These are phyloP conservation scores for Oscheius sp. DNA, from an alignment of 2,888 invertebrate genomes.

Conservation along the genomic window DNA sequence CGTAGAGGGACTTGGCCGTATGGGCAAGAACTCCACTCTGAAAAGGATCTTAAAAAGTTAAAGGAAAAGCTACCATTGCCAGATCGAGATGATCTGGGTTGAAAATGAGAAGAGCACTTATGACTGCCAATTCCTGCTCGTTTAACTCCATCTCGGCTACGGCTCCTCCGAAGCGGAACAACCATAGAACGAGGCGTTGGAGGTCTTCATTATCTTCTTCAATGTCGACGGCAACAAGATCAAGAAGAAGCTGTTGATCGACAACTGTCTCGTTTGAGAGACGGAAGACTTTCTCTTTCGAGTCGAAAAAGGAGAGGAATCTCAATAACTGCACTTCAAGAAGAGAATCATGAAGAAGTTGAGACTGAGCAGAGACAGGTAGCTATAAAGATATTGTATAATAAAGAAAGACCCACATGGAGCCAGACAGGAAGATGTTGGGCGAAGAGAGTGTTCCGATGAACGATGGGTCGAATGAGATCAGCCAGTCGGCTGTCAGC, in stretches of 20 bases:
- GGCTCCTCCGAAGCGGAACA: conserved; percentile 17
- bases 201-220: conserved; percentile 29
- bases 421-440: conserved; percentile 19
- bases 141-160: conserved; percentile 33
- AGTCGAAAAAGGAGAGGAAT: conserved; percentile 31
- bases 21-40: conserved; percentile 19
- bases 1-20: conserved; percentile 7
- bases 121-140: conserved; percentile 35
- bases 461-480: conserved; percentile 27
- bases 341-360: conserved; percentile 26
- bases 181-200: neutral
- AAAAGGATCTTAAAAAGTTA: neutral
- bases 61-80: conserved; percentile 1
- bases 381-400: conserved; percentile 13
- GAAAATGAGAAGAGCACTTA: conserved; percentile 40
- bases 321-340: conserved; percentile 37
- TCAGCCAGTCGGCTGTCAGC: conserved; percentile 24
- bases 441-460: conserved; percentile 16
- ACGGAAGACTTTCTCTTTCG: conserved; percentile 28
- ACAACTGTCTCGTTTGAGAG: conserved; percentile 1
- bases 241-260: conserved; percentile 28
- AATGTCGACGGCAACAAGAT: conserved; percentile 25
- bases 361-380: conserved; percentile 7
- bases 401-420: neutral
- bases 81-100: conserved; percentile 31